Evolutionary conservation across 2,888 invertebrate genomes (phyloP), one percentile per base, ranked within the genome.

Genomic region (Muschampia staudingeri): DNA sequence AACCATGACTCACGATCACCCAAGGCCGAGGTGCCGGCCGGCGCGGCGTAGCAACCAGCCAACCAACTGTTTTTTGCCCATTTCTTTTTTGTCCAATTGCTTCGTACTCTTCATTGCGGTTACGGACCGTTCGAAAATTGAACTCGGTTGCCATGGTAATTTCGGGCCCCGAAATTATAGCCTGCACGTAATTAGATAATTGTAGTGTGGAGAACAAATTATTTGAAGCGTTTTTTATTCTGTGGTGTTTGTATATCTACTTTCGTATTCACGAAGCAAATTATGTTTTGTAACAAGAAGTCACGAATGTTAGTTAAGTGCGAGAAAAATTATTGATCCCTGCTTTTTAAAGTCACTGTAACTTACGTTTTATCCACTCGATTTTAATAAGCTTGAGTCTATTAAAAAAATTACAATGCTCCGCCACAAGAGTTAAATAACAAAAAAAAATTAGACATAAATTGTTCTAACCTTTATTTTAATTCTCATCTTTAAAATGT

Each of bases 1-100:
- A 84, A 78, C 56, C 89, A 88, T 94, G 95, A 95, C 86, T 95
- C 95, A 95, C 89, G 89, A 84, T 81, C 67, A 80, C 61, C 90
- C 95, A 95, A 96, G 96, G 96, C 95, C 96, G 89, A 87, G 84
- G 71, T 84, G 93, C 96, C 96, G 95, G 96, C 96, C 95, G 96
- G 96, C 94, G 83, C 86, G 82, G 91, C 94, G 87, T 94, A 90
- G 93, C 94, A 95, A 96, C 94, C 87, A 73, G 9, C 12, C 34
- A 69, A 81, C 83, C 67, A 56, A 81, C 56, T 4, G 9, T 11
- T 19, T 92, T 92, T 92, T 92, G 91, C 90, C 88, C 90, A 88
- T 89, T 92, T 91, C 92, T 93, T 89, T 92, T 93, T 93, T 87
- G 88, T 88, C 82, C 89, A 87, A 90, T 92, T 91, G 92, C 93